Percentiles rank a stretch among this genome's conserved stretches.
phyloP scores from a whole-genome alignment of 2,888 invertebrate species.

The Acleris cristana region DNA sequence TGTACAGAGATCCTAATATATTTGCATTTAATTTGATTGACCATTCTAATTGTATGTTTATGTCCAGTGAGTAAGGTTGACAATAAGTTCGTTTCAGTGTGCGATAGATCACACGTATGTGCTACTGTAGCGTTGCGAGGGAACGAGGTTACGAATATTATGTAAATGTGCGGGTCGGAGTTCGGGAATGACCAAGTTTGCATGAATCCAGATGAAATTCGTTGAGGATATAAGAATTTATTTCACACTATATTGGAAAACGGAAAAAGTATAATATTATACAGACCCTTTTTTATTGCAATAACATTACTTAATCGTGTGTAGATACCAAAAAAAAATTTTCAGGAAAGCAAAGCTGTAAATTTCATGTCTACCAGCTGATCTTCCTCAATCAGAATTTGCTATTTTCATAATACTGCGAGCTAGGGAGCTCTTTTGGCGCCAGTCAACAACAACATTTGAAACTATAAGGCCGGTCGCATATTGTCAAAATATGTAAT shows the following conservation, averaged over 20 bases:
- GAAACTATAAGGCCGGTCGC: too few species aligned
- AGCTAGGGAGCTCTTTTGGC: too few species aligned
- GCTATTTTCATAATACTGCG: too few species aligned
- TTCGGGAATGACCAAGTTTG: neutral
- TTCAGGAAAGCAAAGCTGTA: too few species aligned
- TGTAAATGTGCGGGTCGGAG: constrained; percentile 12
- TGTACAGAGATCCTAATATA: constrained; percentile 38
- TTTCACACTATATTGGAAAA: constrained; percentile 1
- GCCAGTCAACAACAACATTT: too few species aligned
- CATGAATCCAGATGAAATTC: constrained; percentile 11
- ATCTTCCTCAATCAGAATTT: too few species aligned
- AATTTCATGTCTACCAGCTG: too few species aligned
- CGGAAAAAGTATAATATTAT: neutral
- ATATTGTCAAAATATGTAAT: too few species aligned
- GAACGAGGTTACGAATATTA: constrained; percentile 19
- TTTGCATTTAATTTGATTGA: constrained; percentile 35
- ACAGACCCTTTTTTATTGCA: neutral
- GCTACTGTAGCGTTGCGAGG: constrained; percentile 11
- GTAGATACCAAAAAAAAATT: neutral
- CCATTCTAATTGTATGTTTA: constrained; percentile 26
- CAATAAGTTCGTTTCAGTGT: constrained; percentile 43
- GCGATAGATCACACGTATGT: constrained; percentile 40
- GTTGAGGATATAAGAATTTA: constrained; percentile 7
- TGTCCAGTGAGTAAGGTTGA: constrained; percentile 41
- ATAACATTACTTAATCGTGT: neutral